phyloP scores from a whole-genome alignment of 2,797 vertebrate species.

The Chlorospingus semifuscus region DNA sequence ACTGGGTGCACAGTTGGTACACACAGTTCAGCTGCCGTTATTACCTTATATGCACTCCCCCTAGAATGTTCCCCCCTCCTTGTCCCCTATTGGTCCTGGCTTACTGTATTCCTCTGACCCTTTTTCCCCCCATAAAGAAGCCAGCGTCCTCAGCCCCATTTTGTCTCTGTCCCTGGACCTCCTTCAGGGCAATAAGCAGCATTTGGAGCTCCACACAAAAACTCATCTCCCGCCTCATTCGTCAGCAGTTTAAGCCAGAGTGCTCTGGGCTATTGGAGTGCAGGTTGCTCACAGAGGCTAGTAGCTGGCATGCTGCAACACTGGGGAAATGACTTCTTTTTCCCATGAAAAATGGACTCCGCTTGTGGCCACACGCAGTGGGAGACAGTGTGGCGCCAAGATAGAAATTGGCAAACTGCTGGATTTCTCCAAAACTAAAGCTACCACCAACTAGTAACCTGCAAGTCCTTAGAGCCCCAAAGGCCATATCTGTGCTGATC shows the following conservation, averaged over 20 bases:
- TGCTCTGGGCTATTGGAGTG: too few relatives aligned
- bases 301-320: neutral
- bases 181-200: neutral
- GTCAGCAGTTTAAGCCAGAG: neutral
- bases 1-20: too few relatives aligned
- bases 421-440: too few relatives aligned
- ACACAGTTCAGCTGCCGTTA: accelerated
- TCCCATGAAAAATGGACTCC: too few relatives aligned
- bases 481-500: too few relatives aligned
- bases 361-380: too few relatives aligned
- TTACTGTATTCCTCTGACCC: neutral
- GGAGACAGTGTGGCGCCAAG: too few relatives aligned
- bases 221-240: neutral
- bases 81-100: neutral
- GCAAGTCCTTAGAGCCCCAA: too few relatives aligned
- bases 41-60: neutral
- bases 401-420: too few relatives aligned
- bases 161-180: neutral
- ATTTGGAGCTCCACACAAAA: neutral
- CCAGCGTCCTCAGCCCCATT: neutral
- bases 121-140: neutral
- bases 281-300: neutral
- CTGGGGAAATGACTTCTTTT: too few relatives aligned
- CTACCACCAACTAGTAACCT: too few relatives aligned
- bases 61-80: neutral